Base-by-base conservation (phyloP, 2,113 vertebrate species). In the Istiophorus platypterus region DNA sequence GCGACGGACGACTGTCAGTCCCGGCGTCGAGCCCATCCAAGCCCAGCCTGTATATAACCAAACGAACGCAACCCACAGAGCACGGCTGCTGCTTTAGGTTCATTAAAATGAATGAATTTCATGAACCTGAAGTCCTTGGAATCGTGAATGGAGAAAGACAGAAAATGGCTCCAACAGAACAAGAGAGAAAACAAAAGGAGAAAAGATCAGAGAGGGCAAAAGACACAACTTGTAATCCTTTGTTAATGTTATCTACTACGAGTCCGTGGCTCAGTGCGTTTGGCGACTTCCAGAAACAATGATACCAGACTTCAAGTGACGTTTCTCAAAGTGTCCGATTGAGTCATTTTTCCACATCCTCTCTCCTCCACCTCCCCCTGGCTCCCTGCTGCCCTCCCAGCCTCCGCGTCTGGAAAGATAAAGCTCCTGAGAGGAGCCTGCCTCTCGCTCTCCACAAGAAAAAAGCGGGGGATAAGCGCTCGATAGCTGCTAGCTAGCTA, bases 351-450 rank as follows among this genome's bases (percentile, higher is more conserved):
- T 63, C 34, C 3, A 51, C 68, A 72, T 76, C 81, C 62, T 76
- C 61, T 76, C 88, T 80, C 56, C 58, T 54, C 51, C 31, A 2
- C 63, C 72, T 56, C 83, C 68, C 70, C 8, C 29, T 14, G 45
- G n/a, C n/a, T n/a, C 49, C 31, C 58, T 18, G n/a, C 52, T 59
- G 66, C 51, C 80, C 80, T 78, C 80, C 81, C 75, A 59, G 76
- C 68, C 54, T 76, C 85, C 85, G 79, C 1, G 2, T 72, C 85
- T 82, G 67, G 13, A 45, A 65, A 82, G 89, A 92, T 89, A 88
- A 81, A 81, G 77, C 77, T 91, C 68, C 83, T 66, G 78, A 3
- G 42, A 80, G 78, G 78, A 84, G 78, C 45, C 27, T 4, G 66
- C 75, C 70, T 83, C 75, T 73, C 34, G 1, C 66, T 84, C 71